phyloP scores from a whole-genome alignment of 2,113 vertebrate species.

The Telmatochromis sp. region DNA sequence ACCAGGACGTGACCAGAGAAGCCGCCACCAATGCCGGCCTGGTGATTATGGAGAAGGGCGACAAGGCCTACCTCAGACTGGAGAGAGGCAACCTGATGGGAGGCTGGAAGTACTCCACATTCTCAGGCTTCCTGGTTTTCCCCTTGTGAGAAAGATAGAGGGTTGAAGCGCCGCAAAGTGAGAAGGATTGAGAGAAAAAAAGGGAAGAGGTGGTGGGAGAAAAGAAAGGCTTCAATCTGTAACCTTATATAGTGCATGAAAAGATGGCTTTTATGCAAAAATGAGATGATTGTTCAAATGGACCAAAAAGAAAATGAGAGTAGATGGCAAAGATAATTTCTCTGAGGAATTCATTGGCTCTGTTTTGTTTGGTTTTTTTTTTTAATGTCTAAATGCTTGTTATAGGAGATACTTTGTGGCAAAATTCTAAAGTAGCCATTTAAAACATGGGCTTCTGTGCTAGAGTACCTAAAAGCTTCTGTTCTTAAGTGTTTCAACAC shows the following conservation, averaged over 20 bases:
- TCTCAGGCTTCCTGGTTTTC: constrained; percentile 86
- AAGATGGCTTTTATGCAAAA: constrained; percentile 6
- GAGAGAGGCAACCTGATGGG: constrained; percentile 84
- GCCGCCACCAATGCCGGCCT: constrained; percentile 83
- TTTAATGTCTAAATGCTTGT: not conserved
- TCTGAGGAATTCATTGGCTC: not conserved
- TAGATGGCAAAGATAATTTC: not conserved
- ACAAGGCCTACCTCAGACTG: constrained; percentile 82
- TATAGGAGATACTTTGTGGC: constrained; percentile 5
- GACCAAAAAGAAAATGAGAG: not conserved
- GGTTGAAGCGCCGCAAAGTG: not conserved
- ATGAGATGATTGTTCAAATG: not conserved
- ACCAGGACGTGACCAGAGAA: constrained; percentile 85
- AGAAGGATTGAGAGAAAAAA: not conserved
- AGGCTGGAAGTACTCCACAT: constrained; percentile 87
- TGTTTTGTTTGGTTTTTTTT: rapidly evolving
- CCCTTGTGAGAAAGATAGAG: constrained; percentile 66
- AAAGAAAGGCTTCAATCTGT: not conserved
- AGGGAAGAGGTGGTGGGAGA: not conserved
- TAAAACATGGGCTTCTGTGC: constrained; percentile 37
- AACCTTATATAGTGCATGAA: constrained; percentile 4
- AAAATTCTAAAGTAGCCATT: constrained; percentile 12
- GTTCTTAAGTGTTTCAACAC: constrained; percentile 6
- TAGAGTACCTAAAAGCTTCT: not conserved
- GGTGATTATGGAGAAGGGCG: constrained; percentile 83